A percentile compares a stretch with the other conserved stretches of the same genome.
These are phyloP conservation scores for Mesodorylaimus sp. DNA, from an alignment of 2,888 invertebrate genomes.

Conservation along the genomic window DNA sequence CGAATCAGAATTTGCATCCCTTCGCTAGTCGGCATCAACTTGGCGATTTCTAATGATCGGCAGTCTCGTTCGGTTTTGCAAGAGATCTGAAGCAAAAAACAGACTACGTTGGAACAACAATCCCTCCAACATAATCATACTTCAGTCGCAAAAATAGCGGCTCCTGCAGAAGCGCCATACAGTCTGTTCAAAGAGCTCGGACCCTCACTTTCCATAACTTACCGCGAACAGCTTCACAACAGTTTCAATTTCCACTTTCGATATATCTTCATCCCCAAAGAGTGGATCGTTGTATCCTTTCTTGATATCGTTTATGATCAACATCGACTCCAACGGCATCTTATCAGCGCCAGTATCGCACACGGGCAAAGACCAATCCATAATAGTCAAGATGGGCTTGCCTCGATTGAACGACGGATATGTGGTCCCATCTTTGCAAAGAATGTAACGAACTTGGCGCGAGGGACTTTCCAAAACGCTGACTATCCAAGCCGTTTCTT, in stretches of 20 bases:
- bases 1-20: too few species aligned
- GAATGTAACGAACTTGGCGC: conserved; percentile 43
- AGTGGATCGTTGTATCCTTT: background rate
- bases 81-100: conserved; percentile 45
- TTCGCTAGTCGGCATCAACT: too few species aligned
- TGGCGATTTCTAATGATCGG: conserved; percentile 65
- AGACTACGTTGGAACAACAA: conserved; percentile 3
- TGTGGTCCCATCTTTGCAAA: conserved; percentile 59
- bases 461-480: background rate
- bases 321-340: conserved; percentile 52
- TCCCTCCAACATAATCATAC: background rate
- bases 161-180: too few species aligned
- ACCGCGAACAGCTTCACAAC: conserved; percentile 78
- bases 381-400: conserved; percentile 55
- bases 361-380: conserved; percentile 50
- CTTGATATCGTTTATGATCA: conserved; percentile 7
- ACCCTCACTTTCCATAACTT: conserved; percentile 29
- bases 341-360: conserved; percentile 62
- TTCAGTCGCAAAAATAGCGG: too few species aligned
- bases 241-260: conserved; percentile 52
- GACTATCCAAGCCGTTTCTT: background rate
- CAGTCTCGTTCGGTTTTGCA: conserved; percentile 64
- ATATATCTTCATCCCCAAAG: conserved; percentile 35
- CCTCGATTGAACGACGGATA: conserved; percentile 71
- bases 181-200: background rate